Conservation (phyloP, 2,113 vertebrate species). For the Saccopteryx leptura region DNA sequence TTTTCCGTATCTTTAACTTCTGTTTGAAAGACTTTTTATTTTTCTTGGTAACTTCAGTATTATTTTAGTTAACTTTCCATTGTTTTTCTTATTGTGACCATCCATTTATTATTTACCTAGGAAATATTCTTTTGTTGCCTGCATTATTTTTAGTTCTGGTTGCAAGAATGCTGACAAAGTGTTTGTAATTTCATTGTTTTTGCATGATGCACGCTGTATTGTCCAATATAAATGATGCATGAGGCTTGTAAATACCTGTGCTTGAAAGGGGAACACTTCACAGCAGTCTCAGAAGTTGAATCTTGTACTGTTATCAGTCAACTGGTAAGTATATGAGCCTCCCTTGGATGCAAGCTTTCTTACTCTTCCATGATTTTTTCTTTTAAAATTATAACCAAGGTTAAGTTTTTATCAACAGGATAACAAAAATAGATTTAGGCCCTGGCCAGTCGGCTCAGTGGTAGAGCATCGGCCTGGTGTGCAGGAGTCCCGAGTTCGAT, state of each 20-base stretch:
- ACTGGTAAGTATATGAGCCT: background rate
- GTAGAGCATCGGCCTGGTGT: too few species aligned
- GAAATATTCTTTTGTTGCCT: background rate
- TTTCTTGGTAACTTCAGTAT: background rate
- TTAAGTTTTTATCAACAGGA: background rate
- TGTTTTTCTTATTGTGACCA: background rate
- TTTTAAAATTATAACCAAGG: background rate
- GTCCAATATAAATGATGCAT: background rate
- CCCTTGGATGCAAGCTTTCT: background rate
- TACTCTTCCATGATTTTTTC: background rate
- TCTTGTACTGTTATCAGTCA: background rate
- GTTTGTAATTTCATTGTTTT: background rate
- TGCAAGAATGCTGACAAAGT: slow-evolving; percentile 24
- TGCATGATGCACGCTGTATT: background rate
- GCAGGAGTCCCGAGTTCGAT: too few species aligned
- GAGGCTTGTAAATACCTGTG: background rate
- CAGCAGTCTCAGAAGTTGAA: background rate
- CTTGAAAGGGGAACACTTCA: background rate
- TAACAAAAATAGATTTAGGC: background rate
- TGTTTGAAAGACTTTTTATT: slow-evolving; percentile 1
- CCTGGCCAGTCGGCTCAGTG: too few species aligned
- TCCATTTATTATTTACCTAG: background rate
- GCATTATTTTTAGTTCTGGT: background rate
- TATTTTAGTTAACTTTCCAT: background rate
- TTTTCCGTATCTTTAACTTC: background rate